Percentiles rank a stretch among this genome's conserved stretches.
phyloP scores from a whole-genome alignment of 2,113 vertebrate genomes.

The Sinocyclocheilus rhinocerous region DNA sequence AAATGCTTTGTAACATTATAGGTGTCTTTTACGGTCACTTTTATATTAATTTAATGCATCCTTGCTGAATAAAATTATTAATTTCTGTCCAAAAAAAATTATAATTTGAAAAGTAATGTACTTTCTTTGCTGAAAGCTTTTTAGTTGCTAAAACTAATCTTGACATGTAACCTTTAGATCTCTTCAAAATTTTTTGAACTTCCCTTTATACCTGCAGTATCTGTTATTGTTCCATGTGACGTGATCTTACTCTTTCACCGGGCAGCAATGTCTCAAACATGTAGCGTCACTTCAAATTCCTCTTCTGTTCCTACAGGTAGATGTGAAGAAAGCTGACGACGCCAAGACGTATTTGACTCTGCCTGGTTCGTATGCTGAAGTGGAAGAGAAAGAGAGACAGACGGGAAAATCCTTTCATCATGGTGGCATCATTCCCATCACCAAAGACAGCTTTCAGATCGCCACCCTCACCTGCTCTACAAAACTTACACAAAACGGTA shows the following conservation, averaged over 20 bases:
- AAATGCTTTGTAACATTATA: neutral
- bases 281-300: neutral
- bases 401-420: slow-evolving; percentile 77
- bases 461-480: slow-evolving; percentile 92
- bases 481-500: slow-evolving; percentile 96
- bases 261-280: neutral
- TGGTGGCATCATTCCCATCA: slow-evolving; percentile 73
- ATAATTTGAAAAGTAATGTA: neutral
- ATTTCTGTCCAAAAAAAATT: neutral
- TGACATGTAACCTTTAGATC: neutral
- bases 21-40: neutral
- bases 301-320: slow-evolving; percentile 77
- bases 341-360: slow-evolving; percentile 86
- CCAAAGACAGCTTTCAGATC: slow-evolving; percentile 95
- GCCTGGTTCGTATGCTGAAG: slow-evolving; percentile 83
- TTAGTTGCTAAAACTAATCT: neutral
- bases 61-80: neutral
- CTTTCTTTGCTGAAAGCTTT: neutral
- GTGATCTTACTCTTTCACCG: neutral
- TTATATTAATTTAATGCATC: neutral
- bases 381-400: slow-evolving; percentile 83
- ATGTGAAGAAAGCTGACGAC: slow-evolving; percentile 91
- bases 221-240: neutral
- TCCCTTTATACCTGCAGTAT: neutral
- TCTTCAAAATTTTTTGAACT: neutral